Evolutionary conservation across 2,113 vertebrate genomes (phyloP).

Genomic region (Glaucomys volans): DNA sequence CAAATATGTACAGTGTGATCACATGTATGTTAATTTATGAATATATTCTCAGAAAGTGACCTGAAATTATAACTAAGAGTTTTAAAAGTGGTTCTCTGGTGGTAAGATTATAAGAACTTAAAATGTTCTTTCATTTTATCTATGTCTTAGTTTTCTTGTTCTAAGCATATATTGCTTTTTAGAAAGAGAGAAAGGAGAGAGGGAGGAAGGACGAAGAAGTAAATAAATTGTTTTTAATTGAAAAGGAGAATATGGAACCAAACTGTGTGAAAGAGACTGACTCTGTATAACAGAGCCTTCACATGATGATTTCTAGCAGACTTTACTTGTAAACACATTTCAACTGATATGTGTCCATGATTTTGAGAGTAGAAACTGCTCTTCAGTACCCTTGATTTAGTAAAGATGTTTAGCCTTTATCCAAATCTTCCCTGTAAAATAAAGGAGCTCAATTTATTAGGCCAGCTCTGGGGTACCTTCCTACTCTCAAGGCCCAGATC

Average conservation of each 20-base stretch:
- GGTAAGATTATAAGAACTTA: not conserved
- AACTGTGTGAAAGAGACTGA: not conserved
- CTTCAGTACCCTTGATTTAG: not conserved
- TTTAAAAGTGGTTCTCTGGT: slow-evolving; percentile 16
- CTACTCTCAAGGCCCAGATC: not conserved
- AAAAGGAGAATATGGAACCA: slow-evolving; percentile 9
- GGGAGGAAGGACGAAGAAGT: not conserved
- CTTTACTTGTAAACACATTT: slow-evolving; percentile 24
- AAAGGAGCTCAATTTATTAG: not conserved
- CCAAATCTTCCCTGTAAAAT: not conserved
- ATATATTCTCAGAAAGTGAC: slow-evolving; percentile 41
- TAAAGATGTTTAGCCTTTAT: not conserved
- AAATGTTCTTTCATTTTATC: slow-evolving; percentile 40
- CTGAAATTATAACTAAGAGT: slow-evolving; percentile 21
- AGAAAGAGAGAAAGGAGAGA: not conserved
- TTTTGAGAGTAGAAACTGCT: not conserved
- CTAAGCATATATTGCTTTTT: slow-evolving; percentile 14
- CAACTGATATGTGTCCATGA: not conserved
- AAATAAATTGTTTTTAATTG: not conserved
- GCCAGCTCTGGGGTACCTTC: not conserved
- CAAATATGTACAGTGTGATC: not conserved
- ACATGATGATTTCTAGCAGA: not conserved
- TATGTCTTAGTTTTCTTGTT: slow-evolving; percentile 10
- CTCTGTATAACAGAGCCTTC: not conserved
- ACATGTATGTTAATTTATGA: slow-evolving; percentile 14